phyloP scores from a whole-genome alignment of 2,888 invertebrate species.

The Adelognathus sp. region DNA sequence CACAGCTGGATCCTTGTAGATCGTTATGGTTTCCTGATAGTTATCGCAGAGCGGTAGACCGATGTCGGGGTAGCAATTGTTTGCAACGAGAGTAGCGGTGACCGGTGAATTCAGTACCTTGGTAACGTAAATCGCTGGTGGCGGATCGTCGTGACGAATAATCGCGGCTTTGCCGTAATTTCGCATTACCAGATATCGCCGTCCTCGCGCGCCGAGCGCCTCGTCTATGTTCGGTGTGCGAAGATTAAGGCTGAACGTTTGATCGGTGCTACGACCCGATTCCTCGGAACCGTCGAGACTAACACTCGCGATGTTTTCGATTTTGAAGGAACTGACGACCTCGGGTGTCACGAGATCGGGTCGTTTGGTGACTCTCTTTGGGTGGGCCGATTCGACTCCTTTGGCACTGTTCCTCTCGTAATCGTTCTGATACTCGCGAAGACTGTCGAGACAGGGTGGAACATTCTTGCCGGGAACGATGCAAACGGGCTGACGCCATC shows the following conservation, averaged over 20 bases:
- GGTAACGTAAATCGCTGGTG: slow-evolving; percentile 64
- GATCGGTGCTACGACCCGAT: neutral
- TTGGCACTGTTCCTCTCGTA: slow-evolving; percentile 32
- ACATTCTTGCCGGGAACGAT: slow-evolving; percentile 55
- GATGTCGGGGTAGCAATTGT: slow-evolving; percentile 75
- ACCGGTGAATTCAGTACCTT: slow-evolving; percentile 71
- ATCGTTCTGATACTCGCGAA: slow-evolving; percentile 47
- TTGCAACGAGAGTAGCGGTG: slow-evolving; percentile 74
- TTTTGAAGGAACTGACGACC: neutral
- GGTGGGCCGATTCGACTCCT: neutral
- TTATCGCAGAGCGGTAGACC: slow-evolving; percentile 73
- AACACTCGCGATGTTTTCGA: slow-evolving; percentile 3
- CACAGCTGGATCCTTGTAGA: neutral
- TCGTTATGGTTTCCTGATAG: slow-evolving; percentile 38
- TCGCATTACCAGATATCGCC: slow-evolving; percentile 49
- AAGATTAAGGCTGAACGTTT: neutral
- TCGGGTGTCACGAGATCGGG: slow-evolving; percentile 13
- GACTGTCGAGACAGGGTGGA: slow-evolving; percentile 33
- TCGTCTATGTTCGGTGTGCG: slow-evolving; percentile 20
- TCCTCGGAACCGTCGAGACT: slow-evolving; percentile 25
- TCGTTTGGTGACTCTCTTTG: neutral
- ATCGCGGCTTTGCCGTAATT: neutral
- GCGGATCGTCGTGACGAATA: neutral
- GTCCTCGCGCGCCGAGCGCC: neutral
- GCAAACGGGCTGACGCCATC: slow-evolving; percentile 69